Evolutionary conservation across 2,888 invertebrate species (phyloP).

Genomic region (Antitype chi): DNA sequence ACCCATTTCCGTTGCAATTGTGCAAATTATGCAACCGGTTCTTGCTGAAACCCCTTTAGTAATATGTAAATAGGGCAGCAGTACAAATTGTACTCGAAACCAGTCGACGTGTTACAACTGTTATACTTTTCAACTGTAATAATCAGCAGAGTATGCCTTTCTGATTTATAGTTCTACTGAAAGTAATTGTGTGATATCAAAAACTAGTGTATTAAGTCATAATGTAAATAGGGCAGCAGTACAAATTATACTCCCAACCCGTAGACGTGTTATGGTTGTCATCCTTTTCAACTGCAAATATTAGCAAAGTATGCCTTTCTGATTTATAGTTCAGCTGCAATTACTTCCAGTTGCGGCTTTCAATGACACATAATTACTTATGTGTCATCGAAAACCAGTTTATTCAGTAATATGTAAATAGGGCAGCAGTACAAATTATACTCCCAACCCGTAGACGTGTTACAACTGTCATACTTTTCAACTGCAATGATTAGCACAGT

Average conservation of each 20-base stretch:
- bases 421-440: not conserved
- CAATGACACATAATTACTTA: too few relatives aligned
- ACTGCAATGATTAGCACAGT: constrained; percentile 24
- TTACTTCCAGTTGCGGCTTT: too few relatives aligned
- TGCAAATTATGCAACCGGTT: not conserved
- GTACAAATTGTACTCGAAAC: not conserved
- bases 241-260: not conserved
- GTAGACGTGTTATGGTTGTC: not conserved
- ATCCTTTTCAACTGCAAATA: constrained; percentile 20
- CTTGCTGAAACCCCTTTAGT: not conserved
- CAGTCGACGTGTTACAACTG: not conserved
- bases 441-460: not conserved
- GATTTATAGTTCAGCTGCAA: constrained; percentile 41
- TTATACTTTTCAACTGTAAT: constrained; percentile 18
- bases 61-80: not conserved
- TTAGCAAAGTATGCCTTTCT: constrained; percentile 18
- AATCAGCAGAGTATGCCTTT: constrained; percentile 18
- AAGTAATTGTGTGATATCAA: constrained; percentile 47
- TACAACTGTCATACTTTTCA: constrained; percentile 12
- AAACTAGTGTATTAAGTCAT: constrained; percentile 38
- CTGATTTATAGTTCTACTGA: constrained; percentile 41
- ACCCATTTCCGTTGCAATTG: not conserved
- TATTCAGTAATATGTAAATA: not conserved
- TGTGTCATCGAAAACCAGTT: too few relatives aligned
- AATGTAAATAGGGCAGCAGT: not conserved